phyloP scores from a whole-genome alignment of 2,113 vertebrate genomes.

The Oreocharis arfaki region DNA sequence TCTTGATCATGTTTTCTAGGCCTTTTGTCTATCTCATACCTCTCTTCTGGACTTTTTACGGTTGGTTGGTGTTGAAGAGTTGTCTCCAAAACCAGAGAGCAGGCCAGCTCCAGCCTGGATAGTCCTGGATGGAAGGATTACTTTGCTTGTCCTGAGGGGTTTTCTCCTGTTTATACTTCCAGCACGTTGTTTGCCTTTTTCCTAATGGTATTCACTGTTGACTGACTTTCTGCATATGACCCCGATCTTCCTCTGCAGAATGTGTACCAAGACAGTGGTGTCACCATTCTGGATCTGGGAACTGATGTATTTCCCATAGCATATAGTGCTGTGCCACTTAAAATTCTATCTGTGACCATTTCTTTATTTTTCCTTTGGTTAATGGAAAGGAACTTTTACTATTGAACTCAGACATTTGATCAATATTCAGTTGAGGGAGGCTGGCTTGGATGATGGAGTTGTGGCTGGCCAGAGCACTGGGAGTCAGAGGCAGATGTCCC shows the following conservation, averaged over 20 bases:
- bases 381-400: background rate
- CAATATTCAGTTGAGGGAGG: background rate
- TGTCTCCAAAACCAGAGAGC: background rate
- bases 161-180: background rate
- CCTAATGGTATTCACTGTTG: background rate
- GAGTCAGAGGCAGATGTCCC: background rate
- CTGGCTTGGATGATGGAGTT: background rate
- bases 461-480: background rate
- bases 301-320: background rate
- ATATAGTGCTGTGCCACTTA: background rate
- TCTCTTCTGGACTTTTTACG: background rate
- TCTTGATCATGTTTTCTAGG: background rate
- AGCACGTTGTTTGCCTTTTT: background rate
- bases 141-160: background rate
- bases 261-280: accelerated
- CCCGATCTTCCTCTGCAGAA: background rate
- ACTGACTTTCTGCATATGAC: background rate
- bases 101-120: background rate
- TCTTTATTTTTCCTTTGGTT: background rate
- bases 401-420: background rate
- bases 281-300: background rate
- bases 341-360: background rate
- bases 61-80: background rate
- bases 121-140: background rate
- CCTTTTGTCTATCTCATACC: background rate